Conservation (phyloP, 2,888 invertebrate species). For the Diaprepes abbreviatus region DNA sequence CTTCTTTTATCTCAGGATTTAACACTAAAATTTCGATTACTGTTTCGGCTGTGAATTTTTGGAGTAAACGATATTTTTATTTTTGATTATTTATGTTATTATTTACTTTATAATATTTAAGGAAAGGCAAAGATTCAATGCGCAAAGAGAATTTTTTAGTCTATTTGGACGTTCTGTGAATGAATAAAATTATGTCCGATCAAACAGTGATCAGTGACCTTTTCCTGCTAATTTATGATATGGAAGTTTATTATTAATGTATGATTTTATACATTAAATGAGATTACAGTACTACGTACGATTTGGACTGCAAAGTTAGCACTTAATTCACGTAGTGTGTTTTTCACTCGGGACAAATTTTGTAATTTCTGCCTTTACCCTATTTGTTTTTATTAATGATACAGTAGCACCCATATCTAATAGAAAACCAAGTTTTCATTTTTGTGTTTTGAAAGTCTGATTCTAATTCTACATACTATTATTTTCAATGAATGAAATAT, state of each 20-base stretch:
- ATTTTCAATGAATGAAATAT: not conserved
- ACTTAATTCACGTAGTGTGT: not conserved
- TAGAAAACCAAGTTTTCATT: not conserved
- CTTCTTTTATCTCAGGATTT: conserved; percentile 47
- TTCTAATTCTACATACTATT: not conserved
- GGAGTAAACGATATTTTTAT: conserved; percentile 22
- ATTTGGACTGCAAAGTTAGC: not conserved
- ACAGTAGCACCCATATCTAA: conserved; percentile 6
- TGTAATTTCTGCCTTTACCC: not conserved
- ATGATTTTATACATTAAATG: not conserved
- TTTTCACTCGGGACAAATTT: not conserved
- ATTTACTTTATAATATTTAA: no score
- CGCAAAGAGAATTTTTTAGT: no score
- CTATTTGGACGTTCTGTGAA: not conserved
- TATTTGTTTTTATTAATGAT: conserved; percentile 5
- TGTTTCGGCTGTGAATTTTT: conserved; percentile 48
- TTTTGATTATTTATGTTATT: not conserved
- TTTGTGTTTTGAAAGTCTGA: not conserved
- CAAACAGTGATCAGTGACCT: not conserved
- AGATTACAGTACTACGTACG: not conserved
- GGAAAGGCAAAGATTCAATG: no score
- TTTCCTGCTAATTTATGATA: not conserved
- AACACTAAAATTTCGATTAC: conserved; percentile 47
- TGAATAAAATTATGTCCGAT: conserved; percentile 8
- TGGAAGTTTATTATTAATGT: not conserved